Evolutionary conservation across 37 sponge, comb jelly and placozoan genomes (phyloP), one percentile per base, ranked within the genome.

Genomic region (Mnemiopsis leidyi): DNA sequence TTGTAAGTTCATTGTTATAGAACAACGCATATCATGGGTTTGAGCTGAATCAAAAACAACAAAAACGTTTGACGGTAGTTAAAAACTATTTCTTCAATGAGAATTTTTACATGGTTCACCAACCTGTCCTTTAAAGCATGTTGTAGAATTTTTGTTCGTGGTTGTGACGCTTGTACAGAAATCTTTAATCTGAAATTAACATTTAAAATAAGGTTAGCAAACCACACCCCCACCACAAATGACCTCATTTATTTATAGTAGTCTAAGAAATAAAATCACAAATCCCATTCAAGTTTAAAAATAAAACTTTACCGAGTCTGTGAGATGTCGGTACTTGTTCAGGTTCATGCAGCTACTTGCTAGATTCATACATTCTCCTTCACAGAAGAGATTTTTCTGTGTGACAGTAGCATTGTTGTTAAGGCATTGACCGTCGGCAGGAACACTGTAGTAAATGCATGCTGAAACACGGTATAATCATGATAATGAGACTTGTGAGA

Each of bases 371-470:
- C 82, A 79, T 16, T 79, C 35, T 20, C 36, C 82, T 13, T 16
- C 23, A 33, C 82, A 79, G 82, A 79, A 79, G 20, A 79, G 23
- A 33, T 23, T 21, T 5, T 32, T 20, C 34, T 21, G 33, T 28
- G 82, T 5, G 7, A 35, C 35, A 16, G 1, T 35, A 30, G 82
- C 16, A 30, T 2, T 35, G 37, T 79, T 79, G 21, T 16, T 79
- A 7, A 21, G 5, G 32, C 82, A 79, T 20, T 28, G 7, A 1
- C 82, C 82, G 7, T 79, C 36, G 3, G 23, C 82, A 9, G 82
- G 82, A 16, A 79, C 20, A 31, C 82, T 79, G 82, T 33, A 79
- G 82, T 79, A 79, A 13, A 79, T 30, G 37, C 82, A 79, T 23
- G 82, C 82, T 79, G 82, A 13, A 71, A 48, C 61, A 48, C 61